Percentiles rank a stretch among this genome's conserved stretches.
These are phyloP conservation scores for Branchinecta lindahli DNA, from an alignment of 1,140 invertebrate genomes.

Conservation along the genomic window DNA sequence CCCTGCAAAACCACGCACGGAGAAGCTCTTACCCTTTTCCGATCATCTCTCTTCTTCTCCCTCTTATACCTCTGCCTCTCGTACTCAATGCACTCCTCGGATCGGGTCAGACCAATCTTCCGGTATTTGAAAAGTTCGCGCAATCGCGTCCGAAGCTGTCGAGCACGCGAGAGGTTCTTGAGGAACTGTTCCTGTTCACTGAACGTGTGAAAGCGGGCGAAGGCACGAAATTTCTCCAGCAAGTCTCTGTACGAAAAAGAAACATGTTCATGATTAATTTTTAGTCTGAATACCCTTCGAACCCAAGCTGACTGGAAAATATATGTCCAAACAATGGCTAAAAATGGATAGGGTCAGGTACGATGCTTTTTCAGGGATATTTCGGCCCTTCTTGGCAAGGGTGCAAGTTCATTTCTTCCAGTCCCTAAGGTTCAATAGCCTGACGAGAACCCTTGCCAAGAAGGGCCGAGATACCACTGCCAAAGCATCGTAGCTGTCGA, in stretches of 20 bases:
- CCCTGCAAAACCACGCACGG: no score
- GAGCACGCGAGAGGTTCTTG: constrained; percentile 57
- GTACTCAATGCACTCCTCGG: constrained; percentile 65
- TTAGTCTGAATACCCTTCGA: constrained; percentile 6
- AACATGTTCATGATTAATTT: constrained; percentile 18
- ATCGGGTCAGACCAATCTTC: constrained; percentile 56
- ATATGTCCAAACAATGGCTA: constrained; percentile 9
- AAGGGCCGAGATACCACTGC: no score
- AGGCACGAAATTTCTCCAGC: constrained; percentile 57
- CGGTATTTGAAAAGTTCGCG: constrained; percentile 66
- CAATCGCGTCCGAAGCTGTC: constrained; percentile 59
- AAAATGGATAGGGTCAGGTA: constrained; percentile 13
- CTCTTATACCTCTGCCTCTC: constrained; percentile 39
- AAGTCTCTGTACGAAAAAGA: constrained; percentile 30
- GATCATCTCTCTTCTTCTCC: constrained; percentile 34
- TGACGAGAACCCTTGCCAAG: no score
- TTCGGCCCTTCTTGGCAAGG: no score
- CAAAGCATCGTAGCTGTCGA: no score
- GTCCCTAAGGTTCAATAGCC: no score
- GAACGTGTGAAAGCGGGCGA: constrained; percentile 71
- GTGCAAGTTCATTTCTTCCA: no score
- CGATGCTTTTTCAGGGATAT: no score
- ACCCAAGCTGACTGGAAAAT: no score
- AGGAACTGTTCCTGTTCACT: constrained; percentile 64
- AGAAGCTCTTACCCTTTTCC: constrained; percentile 1